phyloP scores from a whole-genome alignment of 2,888 invertebrate species.

The Pammene aurita region DNA sequence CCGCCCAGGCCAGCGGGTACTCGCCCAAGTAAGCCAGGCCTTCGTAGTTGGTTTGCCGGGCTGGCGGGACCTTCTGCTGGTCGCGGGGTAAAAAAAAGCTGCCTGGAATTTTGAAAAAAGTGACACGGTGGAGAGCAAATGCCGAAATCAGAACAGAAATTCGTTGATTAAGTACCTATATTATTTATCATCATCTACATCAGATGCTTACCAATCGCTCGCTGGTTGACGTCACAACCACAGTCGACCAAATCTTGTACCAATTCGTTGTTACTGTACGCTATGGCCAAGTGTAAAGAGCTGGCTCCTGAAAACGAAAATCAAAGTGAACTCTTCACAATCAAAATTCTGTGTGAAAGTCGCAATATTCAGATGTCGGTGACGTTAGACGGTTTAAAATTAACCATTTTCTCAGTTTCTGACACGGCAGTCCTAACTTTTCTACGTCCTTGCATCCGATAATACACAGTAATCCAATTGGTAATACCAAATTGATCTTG shows the following conservation, averaged over 20 bases:
- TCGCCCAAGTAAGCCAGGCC: constrained; percentile 98
- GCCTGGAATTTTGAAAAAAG: constrained; percentile 63
- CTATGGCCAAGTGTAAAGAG: constrained; percentile 97
- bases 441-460: too few relatives aligned
- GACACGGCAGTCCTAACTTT: too few relatives aligned
- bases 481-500: not conserved
- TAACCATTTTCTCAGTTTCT: too few relatives aligned
- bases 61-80: constrained; percentile 91
- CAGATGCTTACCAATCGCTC: constrained; percentile 93
- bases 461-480: too few relatives aligned
- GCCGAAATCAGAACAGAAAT: too few relatives aligned
- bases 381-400: too few relatives aligned
- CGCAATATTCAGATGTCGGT: too few relatives aligned
- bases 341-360: not conserved
- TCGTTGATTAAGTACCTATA: too few relatives aligned
- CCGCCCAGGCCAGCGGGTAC: constrained; percentile 98
- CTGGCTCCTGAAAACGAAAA: constrained; percentile 87
- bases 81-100: constrained; percentile 98
- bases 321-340: not conserved
- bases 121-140: not conserved
- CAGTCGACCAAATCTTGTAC: constrained; percentile 96
- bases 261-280: constrained; percentile 97
- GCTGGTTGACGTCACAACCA: constrained; percentile 95
- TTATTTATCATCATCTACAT: too few relatives aligned
- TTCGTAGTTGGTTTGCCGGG: constrained; percentile 95